A percentile compares a stretch with the other conserved stretches of the same genome.
Evolutionary conservation across 2,888 invertebrate species (phyloP).

Genomic region (Corbicula japonica): DNA sequence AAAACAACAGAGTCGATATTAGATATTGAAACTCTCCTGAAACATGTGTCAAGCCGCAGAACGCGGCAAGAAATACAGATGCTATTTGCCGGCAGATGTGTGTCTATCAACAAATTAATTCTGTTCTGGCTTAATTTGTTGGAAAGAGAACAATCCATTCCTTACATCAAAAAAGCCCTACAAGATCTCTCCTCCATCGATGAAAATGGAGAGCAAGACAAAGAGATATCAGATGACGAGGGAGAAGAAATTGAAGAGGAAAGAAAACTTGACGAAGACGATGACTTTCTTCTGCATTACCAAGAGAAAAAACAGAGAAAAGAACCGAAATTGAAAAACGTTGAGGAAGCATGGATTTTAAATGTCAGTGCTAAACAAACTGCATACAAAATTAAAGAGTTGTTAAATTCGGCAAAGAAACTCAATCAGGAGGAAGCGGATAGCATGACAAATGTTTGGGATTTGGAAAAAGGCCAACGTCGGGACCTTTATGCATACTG

Average conservation of each 20-base stretch:
- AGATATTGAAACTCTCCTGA: slow-evolving; percentile 20
- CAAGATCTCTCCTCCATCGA: neutral
- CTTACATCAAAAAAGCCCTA: slow-evolving; percentile 19
- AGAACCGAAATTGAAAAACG: neutral
- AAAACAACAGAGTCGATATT: slow-evolving; percentile 1
- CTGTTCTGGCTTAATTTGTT: slow-evolving; percentile 50
- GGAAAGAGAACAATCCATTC: slow-evolving; percentile 15
- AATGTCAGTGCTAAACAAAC: slow-evolving; percentile 41
- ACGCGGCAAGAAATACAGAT: slow-evolving; percentile 11
- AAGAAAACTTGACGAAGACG: slow-evolving; percentile 48
- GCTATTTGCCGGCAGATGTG: slow-evolving; percentile 1
- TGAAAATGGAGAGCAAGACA: neutral
- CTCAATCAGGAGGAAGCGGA: slow-evolving; percentile 67
- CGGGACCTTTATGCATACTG: slow-evolving; percentile 87
- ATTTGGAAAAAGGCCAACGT: slow-evolving; percentile 75
- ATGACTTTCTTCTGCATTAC: slow-evolving; percentile 32
- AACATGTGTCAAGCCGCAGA: neutral
- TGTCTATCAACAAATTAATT: slow-evolving; percentile 8
- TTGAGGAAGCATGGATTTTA: slow-evolving; percentile 37
- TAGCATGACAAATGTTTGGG: neutral
- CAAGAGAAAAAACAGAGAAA: neutral
- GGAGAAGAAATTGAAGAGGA: slow-evolving; percentile 59
- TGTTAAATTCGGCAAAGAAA: slow-evolving; percentile 44
- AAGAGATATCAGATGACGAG: slow-evolving; percentile 2
- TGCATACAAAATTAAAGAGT: slow-evolving; percentile 33